These are phyloP conservation scores for Phalacrocorax pelagicus DNA, from an alignment of 2,113 vertebrate species.

Conservation along the genomic window DNA sequence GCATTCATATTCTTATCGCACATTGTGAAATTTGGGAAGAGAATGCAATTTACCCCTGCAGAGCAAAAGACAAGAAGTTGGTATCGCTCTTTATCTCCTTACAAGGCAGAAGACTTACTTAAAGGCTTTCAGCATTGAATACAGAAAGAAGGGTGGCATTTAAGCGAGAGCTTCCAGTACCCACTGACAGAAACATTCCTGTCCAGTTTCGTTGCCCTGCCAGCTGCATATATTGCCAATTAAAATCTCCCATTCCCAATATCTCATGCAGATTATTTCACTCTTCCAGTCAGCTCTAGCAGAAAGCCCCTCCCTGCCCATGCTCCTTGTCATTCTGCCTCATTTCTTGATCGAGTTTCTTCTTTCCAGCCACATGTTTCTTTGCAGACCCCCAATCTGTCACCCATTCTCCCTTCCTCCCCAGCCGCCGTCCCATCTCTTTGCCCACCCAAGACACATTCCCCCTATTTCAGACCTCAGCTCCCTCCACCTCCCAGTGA, in stretches of 20 bases:
- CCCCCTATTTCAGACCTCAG: not conserved
- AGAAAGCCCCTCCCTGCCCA: not conserved
- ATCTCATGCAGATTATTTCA: not conserved
- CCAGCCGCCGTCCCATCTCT: not conserved
- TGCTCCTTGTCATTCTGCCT: not conserved
- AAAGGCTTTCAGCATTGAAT: not conserved
- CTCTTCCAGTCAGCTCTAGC: not conserved
- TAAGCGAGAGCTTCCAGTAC: not conserved
- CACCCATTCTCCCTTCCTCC: not conserved
- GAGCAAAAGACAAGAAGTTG: not conserved
- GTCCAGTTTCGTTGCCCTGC: not conserved
- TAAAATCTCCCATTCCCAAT: not conserved
- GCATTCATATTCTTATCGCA: not conserved
- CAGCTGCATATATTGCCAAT: not conserved
- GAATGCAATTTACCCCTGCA: not conserved
- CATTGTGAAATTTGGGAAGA: not conserved
- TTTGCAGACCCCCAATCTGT: not conserved
- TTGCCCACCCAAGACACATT: not conserved
- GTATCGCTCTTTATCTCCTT: not conserved
- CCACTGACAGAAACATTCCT: not conserved
- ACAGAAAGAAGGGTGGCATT: not conserved
- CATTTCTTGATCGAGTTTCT: not conserved
- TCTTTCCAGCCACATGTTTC: not conserved
- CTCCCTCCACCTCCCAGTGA: not conserved
- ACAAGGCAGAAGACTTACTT: not conserved